Evolutionary conservation across 2,888 invertebrate genomes (phyloP).

Genomic region (Nycteola revayana): DNA sequence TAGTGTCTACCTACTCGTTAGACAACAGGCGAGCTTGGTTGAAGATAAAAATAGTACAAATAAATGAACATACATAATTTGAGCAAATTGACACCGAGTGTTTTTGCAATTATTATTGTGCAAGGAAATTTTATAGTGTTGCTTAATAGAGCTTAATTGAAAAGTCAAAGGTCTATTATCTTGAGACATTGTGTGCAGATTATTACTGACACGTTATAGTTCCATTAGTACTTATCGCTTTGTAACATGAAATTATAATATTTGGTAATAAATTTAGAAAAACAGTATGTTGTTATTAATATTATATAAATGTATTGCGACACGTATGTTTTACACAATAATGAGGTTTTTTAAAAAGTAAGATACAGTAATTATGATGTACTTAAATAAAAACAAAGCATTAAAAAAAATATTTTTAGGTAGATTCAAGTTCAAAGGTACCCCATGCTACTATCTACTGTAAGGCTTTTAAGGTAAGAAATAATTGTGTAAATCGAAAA

Average conservation of each 20-base stretch:
- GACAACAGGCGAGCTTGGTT: slow-evolving; percentile 29
- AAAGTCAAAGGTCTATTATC: slow-evolving; percentile 54
- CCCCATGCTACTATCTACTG: too few relatives aligned
- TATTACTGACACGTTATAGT: slow-evolving; percentile 41
- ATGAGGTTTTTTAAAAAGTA: too few relatives aligned
- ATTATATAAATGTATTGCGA: too few relatives aligned
- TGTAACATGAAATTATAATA: neutral
- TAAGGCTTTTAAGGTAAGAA: too few relatives aligned
- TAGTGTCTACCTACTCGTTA: slow-evolving; percentile 9
- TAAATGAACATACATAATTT: slow-evolving; percentile 31
- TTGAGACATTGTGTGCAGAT: slow-evolving; percentile 35
- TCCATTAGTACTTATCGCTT: slow-evolving; percentile 20
- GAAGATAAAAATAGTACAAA: slow-evolving; percentile 43
- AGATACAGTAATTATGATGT: too few relatives aligned
- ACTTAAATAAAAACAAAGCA: too few relatives aligned
- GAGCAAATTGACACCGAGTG: slow-evolving; percentile 32
- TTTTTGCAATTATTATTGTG: slow-evolving; percentile 39
- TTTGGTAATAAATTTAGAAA: too few relatives aligned
- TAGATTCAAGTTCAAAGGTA: too few relatives aligned
- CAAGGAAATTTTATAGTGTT: slow-evolving; percentile 43
- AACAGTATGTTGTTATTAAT: too few relatives aligned
- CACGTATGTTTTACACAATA: too few relatives aligned
- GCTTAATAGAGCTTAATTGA: slow-evolving; percentile 56
- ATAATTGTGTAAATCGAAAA: too few relatives aligned
- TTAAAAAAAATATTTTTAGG: too few relatives aligned